Evolutionary conservation across 1,140 invertebrate species (phyloP).

Genomic region (Sesamia nonagrioides): DNA sequence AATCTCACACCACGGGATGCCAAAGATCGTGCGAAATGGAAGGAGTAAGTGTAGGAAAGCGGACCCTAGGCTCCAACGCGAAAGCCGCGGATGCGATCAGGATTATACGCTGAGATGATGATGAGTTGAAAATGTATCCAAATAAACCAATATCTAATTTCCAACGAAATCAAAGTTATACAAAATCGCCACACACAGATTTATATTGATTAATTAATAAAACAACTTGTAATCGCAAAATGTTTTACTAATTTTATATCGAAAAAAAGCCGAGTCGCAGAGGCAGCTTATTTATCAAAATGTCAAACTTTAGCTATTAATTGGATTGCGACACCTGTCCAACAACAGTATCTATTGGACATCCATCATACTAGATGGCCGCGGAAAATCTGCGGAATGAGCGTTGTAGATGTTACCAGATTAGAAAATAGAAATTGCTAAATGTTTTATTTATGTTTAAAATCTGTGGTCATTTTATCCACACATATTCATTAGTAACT

Average conservation of each 20-base stretch:
- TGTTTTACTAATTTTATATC: constrained; percentile 15
- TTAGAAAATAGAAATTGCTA: constrained; percentile 22
- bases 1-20: too few species aligned
- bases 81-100: too few species aligned
- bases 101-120: too few species aligned
- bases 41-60: too few species aligned
- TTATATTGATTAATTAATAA: constrained; percentile 22
- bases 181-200: background rate
- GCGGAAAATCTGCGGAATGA: constrained; percentile 5
- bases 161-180: background rate
- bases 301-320: constrained; percentile 37
- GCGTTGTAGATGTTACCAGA: constrained; percentile 24
- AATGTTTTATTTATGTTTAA: background rate
- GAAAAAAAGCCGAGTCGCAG: background rate
- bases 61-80: too few species aligned
- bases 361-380: constrained; percentile 33
- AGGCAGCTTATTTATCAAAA: constrained; percentile 34
- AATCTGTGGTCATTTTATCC: too few species aligned
- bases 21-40: too few species aligned
- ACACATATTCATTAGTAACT: too few species aligned
- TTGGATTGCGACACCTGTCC: constrained; percentile 35
- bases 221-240: background rate
- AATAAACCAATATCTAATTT: background rate
- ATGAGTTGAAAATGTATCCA: too few species aligned
- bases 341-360: constrained; percentile 17